Evolutionary conservation across 2,797 vertebrate species (phyloP), one percentile per base, ranked within the genome.

Genomic region (Acanthornis magna): DNA sequence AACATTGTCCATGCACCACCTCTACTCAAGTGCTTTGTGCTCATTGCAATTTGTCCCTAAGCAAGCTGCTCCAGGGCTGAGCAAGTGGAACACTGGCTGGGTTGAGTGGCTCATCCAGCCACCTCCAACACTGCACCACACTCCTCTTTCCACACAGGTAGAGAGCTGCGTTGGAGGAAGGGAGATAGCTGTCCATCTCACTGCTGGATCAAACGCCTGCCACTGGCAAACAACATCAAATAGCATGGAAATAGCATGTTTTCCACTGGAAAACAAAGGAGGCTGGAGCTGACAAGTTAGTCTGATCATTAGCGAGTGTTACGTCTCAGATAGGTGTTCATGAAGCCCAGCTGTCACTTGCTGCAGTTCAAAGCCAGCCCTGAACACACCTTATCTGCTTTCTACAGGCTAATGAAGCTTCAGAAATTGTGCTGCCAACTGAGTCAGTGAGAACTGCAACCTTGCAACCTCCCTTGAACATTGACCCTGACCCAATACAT

Each of bases 251-350:
- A 86, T 34, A 34, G 40, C 58, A 65, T 57, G 67, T 89, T 93
- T 84, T 75, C 78, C 78, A 38, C 40, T n/a, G 32, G 34, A 78
- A 93, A 89, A 91, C 91, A 93, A 93, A 86, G 77, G 43, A 76
- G 60, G 30, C 32, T 70, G 63, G 26, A 79, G 81, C 38, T 32
- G 7, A 88, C 62, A 83, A 91, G 73, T 43, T 54, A 61, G 79
- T 43, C 62, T 62, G 58, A 82, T 93, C 47, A 45, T 84, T 65
- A 92, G 67, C 0, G 1, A 62, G 79, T 2, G n/a, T n/a, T 70
- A 11, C 0, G 0, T 63, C 83, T 86, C 83, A n/a, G 73, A 47
- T 1, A 71, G 45, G 36, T 65, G 68, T 29, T 80, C 79, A 13
- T 5, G 16, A 38, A 73, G 82, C 82, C 87, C 70, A 77, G 68